A percentile compares a stretch with the other conserved stretches of the same genome.
Evolutionary conservation across 2,888 invertebrate genomes (phyloP).

Genomic region (Rhagonycha fulva): DNA sequence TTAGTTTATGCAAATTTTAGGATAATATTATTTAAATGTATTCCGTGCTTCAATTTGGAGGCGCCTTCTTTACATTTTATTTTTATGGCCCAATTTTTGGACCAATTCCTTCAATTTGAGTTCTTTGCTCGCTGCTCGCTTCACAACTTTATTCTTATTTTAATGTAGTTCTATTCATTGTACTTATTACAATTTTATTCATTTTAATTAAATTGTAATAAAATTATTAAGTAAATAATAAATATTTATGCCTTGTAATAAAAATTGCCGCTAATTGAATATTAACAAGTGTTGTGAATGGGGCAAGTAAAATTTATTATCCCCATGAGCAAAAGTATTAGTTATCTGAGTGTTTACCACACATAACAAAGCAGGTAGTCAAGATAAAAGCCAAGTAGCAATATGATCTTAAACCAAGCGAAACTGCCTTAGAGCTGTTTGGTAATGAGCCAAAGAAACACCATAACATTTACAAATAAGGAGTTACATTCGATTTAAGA

Average conservation of each 20-base stretch:
- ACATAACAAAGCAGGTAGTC: constrained; percentile 26
- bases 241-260: not conserved
- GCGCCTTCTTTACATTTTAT: not conserved
- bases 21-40: constrained; percentile 1
- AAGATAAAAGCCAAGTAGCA: constrained; percentile 21
- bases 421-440: constrained; percentile 25
- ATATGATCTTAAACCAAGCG: constrained; percentile 17
- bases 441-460: constrained; percentile 15
- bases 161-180: not conserved
- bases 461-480: not conserved
- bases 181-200: not conserved
- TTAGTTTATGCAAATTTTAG: not conserved
- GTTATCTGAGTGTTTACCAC: constrained; percentile 11
- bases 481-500: constrained; percentile 7
- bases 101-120: not conserved
- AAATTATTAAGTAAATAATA: not conserved
- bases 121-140: not conserved
- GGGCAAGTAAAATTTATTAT: constrained; percentile 20
- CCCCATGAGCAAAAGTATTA: constrained; percentile 19
- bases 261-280: constrained; percentile 4
- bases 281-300: constrained; percentile 16
- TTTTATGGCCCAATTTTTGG: not conserved
- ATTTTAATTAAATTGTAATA: not conserved
- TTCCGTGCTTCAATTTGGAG: not conserved
- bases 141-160: not conserved